Evolutionary conservation across 1,140 invertebrate genomes (phyloP).

Genomic region (Stenopsyche tienmushanensis): DNA sequence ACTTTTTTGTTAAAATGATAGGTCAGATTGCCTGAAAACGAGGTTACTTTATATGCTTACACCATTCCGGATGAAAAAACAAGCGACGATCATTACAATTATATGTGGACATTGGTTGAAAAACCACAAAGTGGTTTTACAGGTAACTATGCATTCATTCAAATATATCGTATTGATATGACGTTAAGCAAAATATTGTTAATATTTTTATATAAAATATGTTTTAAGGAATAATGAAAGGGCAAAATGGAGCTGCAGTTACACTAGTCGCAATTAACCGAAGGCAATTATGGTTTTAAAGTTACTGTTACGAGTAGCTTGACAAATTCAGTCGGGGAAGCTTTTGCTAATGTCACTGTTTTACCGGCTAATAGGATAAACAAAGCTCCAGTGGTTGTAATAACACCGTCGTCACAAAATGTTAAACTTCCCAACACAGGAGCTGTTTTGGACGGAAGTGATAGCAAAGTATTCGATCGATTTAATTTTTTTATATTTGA

Average conservation of each 20-base stretch:
- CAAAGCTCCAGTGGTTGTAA: conserved; percentile 80
- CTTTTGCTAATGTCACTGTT: conserved; percentile 89
- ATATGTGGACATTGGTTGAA: conserved; percentile 83
- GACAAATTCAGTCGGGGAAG: conserved; percentile 74
- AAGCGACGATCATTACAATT: conserved; percentile 76
- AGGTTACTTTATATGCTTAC: conserved; percentile 76
- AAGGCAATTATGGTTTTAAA: conserved; percentile 87
- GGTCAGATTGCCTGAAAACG: conserved; percentile 70
- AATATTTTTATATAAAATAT: no score
- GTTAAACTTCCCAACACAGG: conserved; percentile 87
- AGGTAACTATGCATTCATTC: conserved; percentile 45
- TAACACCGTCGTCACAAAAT: conserved; percentile 79
- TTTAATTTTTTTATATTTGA: no score
- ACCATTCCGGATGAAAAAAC: conserved; percentile 74
- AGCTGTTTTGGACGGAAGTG: conserved; percentile 83
- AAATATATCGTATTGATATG: background rate
- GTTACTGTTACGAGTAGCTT: conserved; percentile 75
- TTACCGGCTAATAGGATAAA: conserved; percentile 84
- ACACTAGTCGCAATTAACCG: conserved; percentile 75
- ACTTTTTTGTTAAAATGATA: conserved; percentile 28
- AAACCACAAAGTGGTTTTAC: conserved; percentile 75
- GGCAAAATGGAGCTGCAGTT: conserved; percentile 79
- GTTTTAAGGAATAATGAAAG: conserved; percentile 72
- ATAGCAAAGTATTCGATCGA: conserved; percentile 56
- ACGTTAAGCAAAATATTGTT: no score